These are phyloP conservation scores for Falco biarmicus DNA, from an alignment of 2,797 vertebrate genomes.

Conservation along the genomic window DNA sequence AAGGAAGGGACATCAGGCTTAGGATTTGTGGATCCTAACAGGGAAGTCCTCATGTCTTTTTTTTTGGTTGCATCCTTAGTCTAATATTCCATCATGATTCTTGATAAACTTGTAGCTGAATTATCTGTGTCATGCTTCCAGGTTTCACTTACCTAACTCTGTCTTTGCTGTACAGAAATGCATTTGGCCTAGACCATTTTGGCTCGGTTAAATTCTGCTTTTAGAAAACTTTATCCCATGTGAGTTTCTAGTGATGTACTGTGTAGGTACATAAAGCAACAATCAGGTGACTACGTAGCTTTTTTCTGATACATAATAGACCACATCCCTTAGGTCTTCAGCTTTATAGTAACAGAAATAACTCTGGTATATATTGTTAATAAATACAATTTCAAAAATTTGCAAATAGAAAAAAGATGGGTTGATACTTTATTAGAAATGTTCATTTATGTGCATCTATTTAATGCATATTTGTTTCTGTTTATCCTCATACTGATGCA, in stretches of 20 bases:
- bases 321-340: background rate
- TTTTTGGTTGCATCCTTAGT: background rate
- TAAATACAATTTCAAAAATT: background rate
- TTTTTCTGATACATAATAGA: background rate
- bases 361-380: background rate
- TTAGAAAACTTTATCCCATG: background rate
- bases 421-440: background rate
- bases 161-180: background rate
- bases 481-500: background rate
- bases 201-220: background rate
- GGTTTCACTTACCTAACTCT: background rate
- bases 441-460: background rate
- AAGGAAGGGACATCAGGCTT: background rate
- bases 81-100: background rate
- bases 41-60: background rate
- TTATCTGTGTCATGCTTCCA: background rate
- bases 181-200: background rate
- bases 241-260: background rate
- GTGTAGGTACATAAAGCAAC: background rate
- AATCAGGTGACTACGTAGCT: background rate
- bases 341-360: background rate
- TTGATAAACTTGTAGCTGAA: background rate
- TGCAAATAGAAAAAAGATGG: background rate
- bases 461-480: background rate
- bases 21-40: background rate